phyloP scores from a whole-genome alignment of 2,113 vertebrate species.

The Nycticebus coucang region DNA sequence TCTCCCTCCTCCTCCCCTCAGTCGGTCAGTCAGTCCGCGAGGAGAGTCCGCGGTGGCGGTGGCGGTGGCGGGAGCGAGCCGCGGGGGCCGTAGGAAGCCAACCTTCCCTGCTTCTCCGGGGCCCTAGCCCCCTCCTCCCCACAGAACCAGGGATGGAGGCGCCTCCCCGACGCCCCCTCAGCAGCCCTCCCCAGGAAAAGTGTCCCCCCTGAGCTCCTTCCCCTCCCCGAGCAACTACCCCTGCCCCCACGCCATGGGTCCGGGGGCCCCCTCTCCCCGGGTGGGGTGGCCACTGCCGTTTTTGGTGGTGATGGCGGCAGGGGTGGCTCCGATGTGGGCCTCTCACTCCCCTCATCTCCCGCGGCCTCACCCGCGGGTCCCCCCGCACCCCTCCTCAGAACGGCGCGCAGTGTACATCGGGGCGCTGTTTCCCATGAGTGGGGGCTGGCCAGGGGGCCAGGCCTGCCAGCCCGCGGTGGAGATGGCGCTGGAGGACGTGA shows the following conservation, averaged over 20 bases:
- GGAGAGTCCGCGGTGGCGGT: conserved; percentile 67
- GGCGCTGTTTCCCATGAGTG: conserved; percentile 96
- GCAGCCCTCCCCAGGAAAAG: conserved; percentile 71
- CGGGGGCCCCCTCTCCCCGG: conserved; percentile 25
- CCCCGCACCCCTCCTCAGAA: conserved; percentile 84
- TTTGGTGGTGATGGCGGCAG: conserved; percentile 75
- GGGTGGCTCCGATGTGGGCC: conserved; percentile 68
- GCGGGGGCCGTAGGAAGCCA: conserved; percentile 43
- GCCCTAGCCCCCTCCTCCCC: conserved; percentile 39
- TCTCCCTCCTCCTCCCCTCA: conserved; percentile 56
- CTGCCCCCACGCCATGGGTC: conserved; percentile 64
- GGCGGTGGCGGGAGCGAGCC: neutral
- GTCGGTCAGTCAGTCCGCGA: conserved; percentile 73
- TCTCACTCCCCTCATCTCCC: conserved; percentile 71
- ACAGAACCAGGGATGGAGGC: conserved; percentile 74
- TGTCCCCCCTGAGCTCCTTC: conserved; percentile 77
- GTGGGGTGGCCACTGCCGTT: conserved; percentile 68
- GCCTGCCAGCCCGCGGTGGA: conserved; percentile 94
- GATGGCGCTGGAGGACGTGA: conserved; percentile 96
- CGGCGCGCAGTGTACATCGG: conserved; percentile 96
- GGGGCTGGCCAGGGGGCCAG: conserved; percentile 95
- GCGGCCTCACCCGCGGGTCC: conserved; percentile 76
- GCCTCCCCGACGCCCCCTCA: conserved; percentile 64
- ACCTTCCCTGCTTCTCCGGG: neutral
- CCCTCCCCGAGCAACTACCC: conserved; percentile 31